Evolutionary conservation across 2,797 vertebrate species (phyloP).

Genomic region (Paramormyrops hopkinsi): DNA sequence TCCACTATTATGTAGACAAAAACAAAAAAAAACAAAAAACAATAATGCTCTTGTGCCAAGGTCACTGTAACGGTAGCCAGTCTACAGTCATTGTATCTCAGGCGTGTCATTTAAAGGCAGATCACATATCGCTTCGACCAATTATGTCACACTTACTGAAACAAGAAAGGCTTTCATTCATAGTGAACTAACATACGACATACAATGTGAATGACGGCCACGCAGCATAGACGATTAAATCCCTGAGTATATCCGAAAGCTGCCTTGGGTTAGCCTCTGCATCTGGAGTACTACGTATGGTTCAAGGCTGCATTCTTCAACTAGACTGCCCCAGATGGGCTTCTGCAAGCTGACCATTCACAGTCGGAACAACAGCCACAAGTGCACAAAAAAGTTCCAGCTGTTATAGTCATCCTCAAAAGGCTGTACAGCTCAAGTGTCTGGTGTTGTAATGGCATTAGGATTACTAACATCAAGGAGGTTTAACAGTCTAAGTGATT

Average conservation of each 20-base stretch:
- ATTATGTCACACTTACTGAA: constrained; percentile 5
- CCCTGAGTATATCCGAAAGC: neutral
- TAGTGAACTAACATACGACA: neutral
- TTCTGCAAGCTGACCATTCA: neutral
- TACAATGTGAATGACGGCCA: neutral
- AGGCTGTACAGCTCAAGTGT: neutral
- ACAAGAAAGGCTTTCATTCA: constrained; percentile 11
- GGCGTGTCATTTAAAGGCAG: neutral
- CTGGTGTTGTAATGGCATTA: neutral
- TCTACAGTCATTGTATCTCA: neutral
- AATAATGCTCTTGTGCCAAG: neutral
- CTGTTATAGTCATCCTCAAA: neutral
- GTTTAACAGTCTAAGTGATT: neutral
- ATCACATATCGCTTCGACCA: neutral
- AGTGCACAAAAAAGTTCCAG: neutral
- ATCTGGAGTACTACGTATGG: neutral
- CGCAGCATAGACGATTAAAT: neutral
- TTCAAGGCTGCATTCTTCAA: neutral
- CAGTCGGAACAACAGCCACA: neutral
- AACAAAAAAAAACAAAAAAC: neutral
- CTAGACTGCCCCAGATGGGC: neutral
- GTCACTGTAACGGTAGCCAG: constrained; percentile 3
- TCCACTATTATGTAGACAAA: neutral
- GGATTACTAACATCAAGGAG: neutral
- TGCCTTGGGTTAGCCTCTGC: neutral